Conservation (phyloP, 2,888 invertebrate species). For the Epinotia bilunana region DNA sequence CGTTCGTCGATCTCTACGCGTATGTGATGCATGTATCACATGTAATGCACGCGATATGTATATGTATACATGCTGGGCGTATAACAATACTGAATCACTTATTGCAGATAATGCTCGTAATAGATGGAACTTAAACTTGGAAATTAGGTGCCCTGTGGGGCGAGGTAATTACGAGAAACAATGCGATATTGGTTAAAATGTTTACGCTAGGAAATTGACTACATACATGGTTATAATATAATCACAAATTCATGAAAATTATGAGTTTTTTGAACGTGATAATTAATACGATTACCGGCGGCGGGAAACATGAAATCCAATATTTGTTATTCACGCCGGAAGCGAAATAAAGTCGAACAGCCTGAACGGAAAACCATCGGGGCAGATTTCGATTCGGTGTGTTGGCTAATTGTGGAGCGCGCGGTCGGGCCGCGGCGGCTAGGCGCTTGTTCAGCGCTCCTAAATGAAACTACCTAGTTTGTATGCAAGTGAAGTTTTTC, state of each 20-base stretch:
- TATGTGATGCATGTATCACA: too few relatives aligned
- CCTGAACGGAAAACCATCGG: slow-evolving; percentile 23
- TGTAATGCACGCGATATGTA: too few relatives aligned
- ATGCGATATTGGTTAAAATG: too few relatives aligned
- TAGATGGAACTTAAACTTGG: too few relatives aligned
- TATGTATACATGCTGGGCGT: too few relatives aligned
- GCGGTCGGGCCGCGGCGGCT: slow-evolving; percentile 51
- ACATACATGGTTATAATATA: background rate
- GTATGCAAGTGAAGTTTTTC: slow-evolving; percentile 73
- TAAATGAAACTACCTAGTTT: slow-evolving; percentile 71
- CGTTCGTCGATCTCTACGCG: too few relatives aligned
- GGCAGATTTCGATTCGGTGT: slow-evolving; percentile 50
- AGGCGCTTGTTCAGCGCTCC: slow-evolving; percentile 59
- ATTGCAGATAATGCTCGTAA: too few relatives aligned
- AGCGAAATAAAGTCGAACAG: slow-evolving; percentile 25
- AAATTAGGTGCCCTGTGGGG: too few relatives aligned
- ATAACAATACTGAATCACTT: too few relatives aligned
- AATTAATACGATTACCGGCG: background rate
- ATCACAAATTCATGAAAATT: background rate
- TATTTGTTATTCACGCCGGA: slow-evolving; percentile 26
- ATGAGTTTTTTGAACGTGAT: background rate
- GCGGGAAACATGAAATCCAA: slow-evolving; percentile 4
- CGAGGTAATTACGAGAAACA: too few relatives aligned
- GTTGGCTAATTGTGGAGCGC: slow-evolving; percentile 61
- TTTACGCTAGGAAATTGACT: too few relatives aligned